These are phyloP conservation scores for Drosophila teissieri DNA, from an alignment of 1,140 invertebrate species.

Conservation along the genomic window DNA sequence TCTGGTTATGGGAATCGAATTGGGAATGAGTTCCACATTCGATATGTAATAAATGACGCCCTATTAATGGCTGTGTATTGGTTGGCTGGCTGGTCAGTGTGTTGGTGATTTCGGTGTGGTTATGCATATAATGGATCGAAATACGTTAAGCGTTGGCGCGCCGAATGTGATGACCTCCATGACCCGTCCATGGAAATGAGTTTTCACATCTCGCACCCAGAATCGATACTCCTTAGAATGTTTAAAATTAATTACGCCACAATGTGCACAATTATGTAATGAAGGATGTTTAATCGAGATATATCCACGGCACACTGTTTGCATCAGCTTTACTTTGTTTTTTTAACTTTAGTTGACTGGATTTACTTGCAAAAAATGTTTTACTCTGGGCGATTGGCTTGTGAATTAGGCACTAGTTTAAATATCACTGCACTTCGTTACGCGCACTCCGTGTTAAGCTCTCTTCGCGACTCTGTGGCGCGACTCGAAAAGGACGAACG, in stretches of 20 bases:
- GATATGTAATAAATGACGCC: conserved; percentile 64
- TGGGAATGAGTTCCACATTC: conserved; percentile 48
- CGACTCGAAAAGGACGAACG: conserved; percentile 19
- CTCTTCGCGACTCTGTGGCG: background rate
- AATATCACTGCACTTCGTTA: conserved; percentile 58
- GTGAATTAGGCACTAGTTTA: background rate
- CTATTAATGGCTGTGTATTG: conserved; percentile 44
- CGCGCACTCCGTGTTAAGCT: conserved; percentile 38
- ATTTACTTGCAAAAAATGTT: background rate
- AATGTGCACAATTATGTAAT: conserved; percentile 38
- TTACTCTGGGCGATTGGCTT: conserved; percentile 1
- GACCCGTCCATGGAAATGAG: conserved; percentile 57
- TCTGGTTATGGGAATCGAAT: conserved; percentile 2
- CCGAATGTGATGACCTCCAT: conserved; percentile 66
- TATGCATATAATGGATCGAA: conserved; percentile 70
- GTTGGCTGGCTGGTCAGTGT: conserved; percentile 11
- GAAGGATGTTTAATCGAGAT: background rate
- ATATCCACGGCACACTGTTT: background rate
- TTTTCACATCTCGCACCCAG: conserved; percentile 44
- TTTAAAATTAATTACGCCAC: conserved; percentile 53
- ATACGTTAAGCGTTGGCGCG: conserved; percentile 47
- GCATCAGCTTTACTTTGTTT: background rate
- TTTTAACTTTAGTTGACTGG: background rate
- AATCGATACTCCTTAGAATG: conserved; percentile 84
- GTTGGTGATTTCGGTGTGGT: conserved; percentile 43